Evolutionary conservation across 2,113 vertebrate genomes (phyloP).

Genomic region (Nycticryphes semicollaris): DNA sequence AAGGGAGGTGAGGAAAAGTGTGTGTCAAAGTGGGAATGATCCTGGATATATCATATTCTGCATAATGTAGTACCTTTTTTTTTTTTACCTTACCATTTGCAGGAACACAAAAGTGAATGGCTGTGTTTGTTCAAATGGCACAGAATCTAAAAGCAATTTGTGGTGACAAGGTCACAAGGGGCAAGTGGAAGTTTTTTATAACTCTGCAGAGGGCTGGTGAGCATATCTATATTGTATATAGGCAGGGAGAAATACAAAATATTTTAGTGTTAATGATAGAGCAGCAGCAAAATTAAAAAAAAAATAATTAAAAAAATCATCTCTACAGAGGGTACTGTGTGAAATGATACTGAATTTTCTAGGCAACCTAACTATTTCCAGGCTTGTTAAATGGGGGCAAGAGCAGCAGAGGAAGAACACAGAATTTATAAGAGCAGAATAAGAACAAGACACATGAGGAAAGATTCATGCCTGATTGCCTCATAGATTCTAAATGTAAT

Average conservation of each 20-base stretch:
- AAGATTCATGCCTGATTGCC: neutral
- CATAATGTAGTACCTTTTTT: neutral
- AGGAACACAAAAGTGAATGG: conserved; percentile 30
- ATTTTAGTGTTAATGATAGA: conserved; percentile 12
- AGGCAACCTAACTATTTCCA: neutral
- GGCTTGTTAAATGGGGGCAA: neutral
- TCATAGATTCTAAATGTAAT: neutral
- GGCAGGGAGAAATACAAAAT: neutral
- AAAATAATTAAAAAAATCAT: neutral
- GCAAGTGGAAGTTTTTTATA: conserved; percentile 37
- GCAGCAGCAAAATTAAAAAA: neutral
- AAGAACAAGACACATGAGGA: neutral
- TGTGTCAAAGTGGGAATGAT: neutral
- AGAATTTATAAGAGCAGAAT: neutral
- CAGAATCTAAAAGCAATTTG: conserved; percentile 60
- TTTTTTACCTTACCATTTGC: neutral
- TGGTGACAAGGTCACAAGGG: conserved; percentile 45
- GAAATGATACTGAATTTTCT: neutral
- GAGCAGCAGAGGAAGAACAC: neutral
- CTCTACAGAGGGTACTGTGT: neutral
- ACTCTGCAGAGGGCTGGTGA: neutral
- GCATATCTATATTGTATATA: neutral
- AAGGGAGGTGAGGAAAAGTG: neutral
- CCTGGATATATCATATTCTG: neutral
- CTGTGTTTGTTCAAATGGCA: conserved; percentile 46